Evolutionary conservation across 2,797 vertebrate genomes (phyloP).

Genomic region (Poeciliopsis paucimaculata): DNA sequence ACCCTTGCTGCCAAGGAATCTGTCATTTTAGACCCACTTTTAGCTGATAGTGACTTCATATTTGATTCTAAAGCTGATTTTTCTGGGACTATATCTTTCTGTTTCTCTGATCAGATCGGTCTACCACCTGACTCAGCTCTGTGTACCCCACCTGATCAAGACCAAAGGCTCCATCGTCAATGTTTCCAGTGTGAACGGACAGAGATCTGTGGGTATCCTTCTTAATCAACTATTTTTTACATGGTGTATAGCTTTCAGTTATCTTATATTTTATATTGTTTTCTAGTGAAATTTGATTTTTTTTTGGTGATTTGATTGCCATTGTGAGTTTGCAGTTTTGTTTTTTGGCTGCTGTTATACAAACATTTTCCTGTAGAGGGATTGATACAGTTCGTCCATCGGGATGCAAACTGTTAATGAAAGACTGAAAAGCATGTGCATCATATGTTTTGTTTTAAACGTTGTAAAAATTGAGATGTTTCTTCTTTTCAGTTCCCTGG

Average conservation of each 20-base stretch:
- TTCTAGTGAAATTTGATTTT: too few relatives aligned
- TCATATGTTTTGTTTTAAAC: background rate
- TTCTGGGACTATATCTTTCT: background rate
- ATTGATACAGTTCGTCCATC: background rate
- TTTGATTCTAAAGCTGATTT: background rate
- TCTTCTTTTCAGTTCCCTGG: slow-evolving; percentile 78
- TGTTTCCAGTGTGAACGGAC: slow-evolving; percentile 86
- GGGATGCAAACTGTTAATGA: background rate
- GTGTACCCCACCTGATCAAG: slow-evolving; percentile 84
- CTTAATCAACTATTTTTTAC: too few relatives aligned
- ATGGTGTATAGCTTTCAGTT: too few relatives aligned
- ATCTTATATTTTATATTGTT: too few relatives aligned
- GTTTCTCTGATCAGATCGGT: slow-evolving; percentile 70
- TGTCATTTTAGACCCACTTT: background rate
- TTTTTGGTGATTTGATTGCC: too few relatives aligned
- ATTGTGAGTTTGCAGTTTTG: too few relatives aligned
- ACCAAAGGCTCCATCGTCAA: slow-evolving; percentile 85
- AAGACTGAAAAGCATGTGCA: background rate
- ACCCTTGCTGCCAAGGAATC: background rate
- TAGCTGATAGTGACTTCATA: background rate
- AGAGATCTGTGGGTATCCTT: slow-evolving; percentile 80
- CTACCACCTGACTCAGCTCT: slow-evolving; percentile 82
- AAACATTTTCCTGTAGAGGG: too few relatives aligned
- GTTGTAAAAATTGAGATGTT: background rate
- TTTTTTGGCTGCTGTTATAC: too few relatives aligned